Percentiles rank a stretch among this genome's conserved stretches.
These are phyloP conservation scores for Geotrypetes seraphini DNA, from an alignment of 2,797 vertebrate species.

Conservation along the genomic window DNA sequence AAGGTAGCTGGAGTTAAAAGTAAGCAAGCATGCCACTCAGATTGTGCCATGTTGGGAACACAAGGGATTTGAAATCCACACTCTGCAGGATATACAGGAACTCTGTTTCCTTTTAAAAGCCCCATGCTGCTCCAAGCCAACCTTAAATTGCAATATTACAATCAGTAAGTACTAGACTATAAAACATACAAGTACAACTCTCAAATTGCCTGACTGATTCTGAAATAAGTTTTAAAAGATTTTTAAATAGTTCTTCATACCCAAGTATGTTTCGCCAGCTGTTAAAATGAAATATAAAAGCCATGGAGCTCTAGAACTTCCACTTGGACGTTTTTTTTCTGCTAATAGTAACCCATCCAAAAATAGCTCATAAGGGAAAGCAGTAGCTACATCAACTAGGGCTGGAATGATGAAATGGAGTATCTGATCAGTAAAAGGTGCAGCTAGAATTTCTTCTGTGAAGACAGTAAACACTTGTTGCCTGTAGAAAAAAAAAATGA, in stretches of 20 bases:
- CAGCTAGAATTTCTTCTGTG: conserved; percentile 85
- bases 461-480: conserved; percentile 88
- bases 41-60: too few relatives aligned
- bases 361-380: conserved; percentile 87
- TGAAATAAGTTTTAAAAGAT: background rate
- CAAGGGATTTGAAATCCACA: too few relatives aligned
- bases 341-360: conserved; percentile 72
- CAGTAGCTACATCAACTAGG: conserved; percentile 65
- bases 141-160: too few relatives aligned
- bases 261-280: conserved; percentile 77
- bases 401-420: conserved; percentile 91
- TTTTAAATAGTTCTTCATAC: conserved; percentile 53
- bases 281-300: conserved; percentile 91
- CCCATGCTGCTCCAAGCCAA: too few relatives aligned
- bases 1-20: too few relatives aligned
- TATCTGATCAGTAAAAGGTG: conserved; percentile 91
- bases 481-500: conserved; percentile 47
- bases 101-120: too few relatives aligned
- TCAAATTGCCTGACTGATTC: too few relatives aligned
- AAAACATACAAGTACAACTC: too few relatives aligned
- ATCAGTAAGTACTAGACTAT: too few relatives aligned
- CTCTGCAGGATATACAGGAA: too few relatives aligned
- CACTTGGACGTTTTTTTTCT: conserved; percentile 38
- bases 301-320: conserved; percentile 71
- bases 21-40: too few relatives aligned